These are phyloP conservation scores for Otolemur crassicaudatus DNA, from an alignment of 2,797 vertebrate species.

Conservation along the genomic window DNA sequence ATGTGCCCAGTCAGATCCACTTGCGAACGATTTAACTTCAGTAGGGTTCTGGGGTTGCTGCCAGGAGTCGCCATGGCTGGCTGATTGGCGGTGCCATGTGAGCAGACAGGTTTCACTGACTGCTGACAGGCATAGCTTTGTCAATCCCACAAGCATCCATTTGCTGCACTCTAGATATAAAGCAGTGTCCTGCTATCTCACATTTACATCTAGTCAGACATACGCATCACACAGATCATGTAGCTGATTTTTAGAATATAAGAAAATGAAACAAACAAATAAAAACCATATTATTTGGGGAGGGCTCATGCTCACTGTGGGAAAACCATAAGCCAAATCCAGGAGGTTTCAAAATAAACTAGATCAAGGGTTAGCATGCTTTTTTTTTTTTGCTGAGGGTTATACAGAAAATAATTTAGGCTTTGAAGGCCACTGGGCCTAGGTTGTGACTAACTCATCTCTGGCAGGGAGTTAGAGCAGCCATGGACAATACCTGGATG, in stretches of 20 bases:
- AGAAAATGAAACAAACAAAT: background rate
- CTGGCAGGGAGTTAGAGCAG: background rate
- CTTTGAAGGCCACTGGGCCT: background rate
- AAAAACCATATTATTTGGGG: background rate
- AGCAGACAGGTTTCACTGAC: background rate
- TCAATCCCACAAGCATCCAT: rapidly evolving
- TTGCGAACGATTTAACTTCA: too few species aligned
- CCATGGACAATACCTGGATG: background rate
- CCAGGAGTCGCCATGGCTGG: rapidly evolving
- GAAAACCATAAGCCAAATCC: slow-evolving; percentile 19
- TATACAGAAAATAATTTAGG: background rate
- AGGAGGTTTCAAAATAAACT: background rate
- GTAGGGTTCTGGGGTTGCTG: background rate
- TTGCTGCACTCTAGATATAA: background rate
- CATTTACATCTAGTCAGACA: background rate
- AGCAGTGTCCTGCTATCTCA: background rate
- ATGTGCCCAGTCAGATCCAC: background rate
- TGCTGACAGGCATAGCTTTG: rapidly evolving
- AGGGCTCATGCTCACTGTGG: background rate
- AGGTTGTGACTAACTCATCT: background rate
- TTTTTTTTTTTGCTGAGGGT: background rate
- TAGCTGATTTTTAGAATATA: background rate
- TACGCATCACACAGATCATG: background rate
- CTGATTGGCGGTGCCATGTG: background rate
- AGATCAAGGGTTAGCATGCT: background rate